These are phyloP conservation scores for Apamea crenata DNA, from an alignment of 2,888 invertebrate genomes.

Conservation along the genomic window DNA sequence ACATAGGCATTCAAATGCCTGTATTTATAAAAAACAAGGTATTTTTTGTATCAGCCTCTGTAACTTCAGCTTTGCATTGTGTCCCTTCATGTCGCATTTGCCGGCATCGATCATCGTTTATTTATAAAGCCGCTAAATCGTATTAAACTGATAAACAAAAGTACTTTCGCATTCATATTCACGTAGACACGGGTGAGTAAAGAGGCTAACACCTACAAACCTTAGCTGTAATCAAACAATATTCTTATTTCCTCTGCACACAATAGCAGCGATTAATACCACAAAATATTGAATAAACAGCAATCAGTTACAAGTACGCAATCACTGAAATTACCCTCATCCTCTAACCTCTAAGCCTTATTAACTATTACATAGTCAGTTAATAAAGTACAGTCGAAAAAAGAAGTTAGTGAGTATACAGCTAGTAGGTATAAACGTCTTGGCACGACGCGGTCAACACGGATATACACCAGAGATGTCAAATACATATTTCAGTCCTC, in stretches of 20 bases:
- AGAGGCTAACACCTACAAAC: constrained; percentile 19
- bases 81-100: neutral
- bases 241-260: constrained; percentile 46
- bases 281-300: constrained; percentile 60
- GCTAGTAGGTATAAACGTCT: neutral
- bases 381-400: constrained; percentile 49
- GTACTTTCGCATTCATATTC: neutral
- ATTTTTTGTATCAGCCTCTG: no score
- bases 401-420: neutral
- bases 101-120: neutral
- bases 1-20: neutral
- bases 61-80: no score
- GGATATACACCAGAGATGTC: neutral
- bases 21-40: no score
- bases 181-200: neutral
- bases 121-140: neutral
- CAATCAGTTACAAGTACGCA: constrained; percentile 60
- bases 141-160: neutral
- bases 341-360: constrained; percentile 65
- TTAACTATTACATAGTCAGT: constrained; percentile 58
- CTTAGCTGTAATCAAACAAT: constrained; percentile 32
- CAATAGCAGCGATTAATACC: constrained; percentile 51
- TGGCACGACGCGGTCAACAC: neutral
- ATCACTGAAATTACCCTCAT: constrained; percentile 68
- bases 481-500: neutral